Evolutionary conservation across 2,797 vertebrate species (phyloP).

Genomic region (Sus cebifrons): DNA sequence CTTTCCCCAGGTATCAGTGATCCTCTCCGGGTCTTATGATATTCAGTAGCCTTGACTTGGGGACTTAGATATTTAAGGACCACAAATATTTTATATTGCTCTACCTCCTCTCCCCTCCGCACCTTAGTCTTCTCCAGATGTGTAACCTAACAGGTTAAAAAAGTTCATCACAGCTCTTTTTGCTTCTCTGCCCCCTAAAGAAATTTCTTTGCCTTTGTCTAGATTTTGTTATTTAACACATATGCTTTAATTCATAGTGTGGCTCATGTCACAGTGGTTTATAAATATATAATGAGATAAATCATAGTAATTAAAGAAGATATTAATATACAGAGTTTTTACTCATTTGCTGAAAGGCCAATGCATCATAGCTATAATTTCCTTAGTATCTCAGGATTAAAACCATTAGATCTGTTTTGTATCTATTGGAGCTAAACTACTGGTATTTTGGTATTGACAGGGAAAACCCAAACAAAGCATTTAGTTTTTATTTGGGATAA

Average conservation of each 20-base stretch:
- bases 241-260: neutral
- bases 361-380: neutral
- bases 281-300: neutral
- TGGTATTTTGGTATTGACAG: neutral
- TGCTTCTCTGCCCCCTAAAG: neutral
- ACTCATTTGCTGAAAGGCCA: neutral
- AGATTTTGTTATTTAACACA: neutral
- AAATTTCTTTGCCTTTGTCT: neutral
- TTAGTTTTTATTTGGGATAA: slow-evolving; percentile 1
- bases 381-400: neutral
- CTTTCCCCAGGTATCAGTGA: neutral
- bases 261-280: neutral
- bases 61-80: neutral
- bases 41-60: neutral
- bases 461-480: neutral
- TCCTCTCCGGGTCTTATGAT: accelerated
- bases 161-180: neutral
- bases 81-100: neutral
- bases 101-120: neutral
- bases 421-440: neutral
- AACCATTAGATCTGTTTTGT: neutral
- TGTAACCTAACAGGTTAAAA: neutral
- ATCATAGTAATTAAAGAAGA: neutral
- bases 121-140: neutral
- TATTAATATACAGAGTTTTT: neutral